A percentile compares a stretch with the other conserved stretches of the same genome.
Evolutionary conservation across 2,888 invertebrate genomes (phyloP).

Genomic region (Linyphia triangularis): DNA sequence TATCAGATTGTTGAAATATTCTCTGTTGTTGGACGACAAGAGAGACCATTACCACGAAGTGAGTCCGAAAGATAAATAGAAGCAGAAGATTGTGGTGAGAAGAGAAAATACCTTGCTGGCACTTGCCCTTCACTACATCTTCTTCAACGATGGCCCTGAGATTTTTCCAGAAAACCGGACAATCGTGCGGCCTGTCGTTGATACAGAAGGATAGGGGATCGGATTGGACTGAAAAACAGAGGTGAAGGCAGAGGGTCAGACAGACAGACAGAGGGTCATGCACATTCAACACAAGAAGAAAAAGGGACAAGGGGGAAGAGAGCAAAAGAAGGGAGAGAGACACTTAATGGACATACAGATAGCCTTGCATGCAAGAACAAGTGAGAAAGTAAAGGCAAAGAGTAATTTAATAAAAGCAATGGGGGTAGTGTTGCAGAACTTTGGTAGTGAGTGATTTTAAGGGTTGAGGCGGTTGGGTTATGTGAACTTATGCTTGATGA

Average conservation of each 20-base stretch:
- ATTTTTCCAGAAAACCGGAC: slow-evolving; percentile 69
- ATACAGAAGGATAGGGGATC: slow-evolving; percentile 69
- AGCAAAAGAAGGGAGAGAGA: not conserved
- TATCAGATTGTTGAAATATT: too few relatives aligned
- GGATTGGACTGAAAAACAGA: slow-evolving; percentile 69
- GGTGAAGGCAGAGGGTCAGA: slow-evolving; percentile 70
- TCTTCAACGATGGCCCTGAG: slow-evolving; percentile 71
- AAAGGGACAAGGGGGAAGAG: slow-evolving; percentile 9
- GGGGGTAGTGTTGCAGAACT: too few relatives aligned
- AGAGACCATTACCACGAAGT: not conserved
- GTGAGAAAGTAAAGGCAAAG: not conserved
- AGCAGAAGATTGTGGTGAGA: not conserved
- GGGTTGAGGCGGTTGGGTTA: too few relatives aligned
- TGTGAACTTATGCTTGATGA: too few relatives aligned
- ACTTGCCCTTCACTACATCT: slow-evolving; percentile 37
- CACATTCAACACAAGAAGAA: slow-evolving; percentile 13
- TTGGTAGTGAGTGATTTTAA: too few relatives aligned
- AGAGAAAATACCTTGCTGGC: slow-evolving; percentile 62
- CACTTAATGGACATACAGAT: not conserved
- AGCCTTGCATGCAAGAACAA: not conserved
- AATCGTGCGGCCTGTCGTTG: slow-evolving; percentile 70
- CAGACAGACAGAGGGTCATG: slow-evolving; percentile 44
- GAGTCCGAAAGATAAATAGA: not conserved
- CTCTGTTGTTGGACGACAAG: too few relatives aligned
- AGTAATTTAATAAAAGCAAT: too few relatives aligned